A percentile compares a stretch with the other conserved stretches of the same genome.
Conservation (phyloP, 1,140 invertebrate species). For the Neodiprion lecontei region DNA sequence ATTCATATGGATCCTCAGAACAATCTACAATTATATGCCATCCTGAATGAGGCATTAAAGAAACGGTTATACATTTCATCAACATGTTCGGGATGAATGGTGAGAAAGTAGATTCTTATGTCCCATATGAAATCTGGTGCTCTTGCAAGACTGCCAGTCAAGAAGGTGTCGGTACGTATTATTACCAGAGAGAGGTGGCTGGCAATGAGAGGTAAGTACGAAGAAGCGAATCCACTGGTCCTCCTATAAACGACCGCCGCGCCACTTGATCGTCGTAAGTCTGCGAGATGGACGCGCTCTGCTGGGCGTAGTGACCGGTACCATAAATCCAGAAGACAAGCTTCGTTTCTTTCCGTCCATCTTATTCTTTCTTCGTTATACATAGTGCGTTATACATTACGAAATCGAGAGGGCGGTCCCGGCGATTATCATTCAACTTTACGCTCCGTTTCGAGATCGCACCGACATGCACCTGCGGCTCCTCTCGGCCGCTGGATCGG, state of each 20-base stretch:
- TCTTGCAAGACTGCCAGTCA: neutral
- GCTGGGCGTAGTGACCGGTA: conserved; percentile 6
- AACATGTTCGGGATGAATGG: no score
- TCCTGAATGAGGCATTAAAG: no score
- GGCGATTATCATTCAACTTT: no score
- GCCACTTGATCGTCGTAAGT: conserved; percentile 8
- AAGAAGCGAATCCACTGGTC: neutral
- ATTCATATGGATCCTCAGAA: no score
- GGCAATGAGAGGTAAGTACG: conserved; percentile 24
- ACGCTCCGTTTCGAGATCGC: no score
- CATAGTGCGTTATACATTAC: no score
- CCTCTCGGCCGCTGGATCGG: neutral
- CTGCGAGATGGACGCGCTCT: conserved; percentile 2
- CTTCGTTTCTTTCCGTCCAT: conserved; percentile 7
- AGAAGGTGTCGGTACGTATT: neutral
- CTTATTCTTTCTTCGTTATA: neutral
- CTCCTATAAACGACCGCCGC: neutral
- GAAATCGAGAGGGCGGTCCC: no score
- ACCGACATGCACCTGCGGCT: neutral
- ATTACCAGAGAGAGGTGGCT: neutral
- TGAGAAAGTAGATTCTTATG: no score
- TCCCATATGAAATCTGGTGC: no score
- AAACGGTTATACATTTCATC: no score
- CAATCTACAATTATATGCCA: no score
- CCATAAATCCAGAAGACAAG: neutral